Evolutionary conservation across 2,797 vertebrate genomes (phyloP).

Genomic region (Cryptoblepharus egeriae): DNA sequence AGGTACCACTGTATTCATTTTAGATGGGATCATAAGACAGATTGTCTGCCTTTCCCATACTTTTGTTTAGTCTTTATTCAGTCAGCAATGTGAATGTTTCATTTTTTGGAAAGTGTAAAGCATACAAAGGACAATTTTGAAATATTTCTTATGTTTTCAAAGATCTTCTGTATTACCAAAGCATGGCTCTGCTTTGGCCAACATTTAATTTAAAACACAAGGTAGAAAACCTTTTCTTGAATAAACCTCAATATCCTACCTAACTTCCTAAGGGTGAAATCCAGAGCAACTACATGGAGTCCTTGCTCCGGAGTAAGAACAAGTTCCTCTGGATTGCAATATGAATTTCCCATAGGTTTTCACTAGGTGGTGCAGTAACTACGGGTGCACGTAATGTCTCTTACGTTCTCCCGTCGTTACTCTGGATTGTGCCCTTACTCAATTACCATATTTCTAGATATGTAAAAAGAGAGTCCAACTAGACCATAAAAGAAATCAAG

Average conservation of each 20-base stretch:
- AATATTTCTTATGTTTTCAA: not conserved
- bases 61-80: conserved; percentile 20
- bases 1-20: too few species aligned
- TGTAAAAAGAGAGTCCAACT: not conserved
- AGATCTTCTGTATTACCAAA: not conserved
- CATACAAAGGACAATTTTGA: not conserved
- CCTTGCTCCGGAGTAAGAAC: too few species aligned
- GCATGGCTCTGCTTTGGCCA: not conserved
- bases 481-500: not conserved
- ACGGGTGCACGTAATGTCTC: too few species aligned
- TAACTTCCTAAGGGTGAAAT: too few species aligned
- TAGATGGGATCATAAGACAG: not conserved
- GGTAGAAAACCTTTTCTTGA: not conserved
- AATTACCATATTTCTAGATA: not conserved
- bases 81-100: not conserved
- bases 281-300: too few species aligned
- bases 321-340: too few species aligned
- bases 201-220: not conserved
- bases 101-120: conserved; percentile 8
- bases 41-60: not conserved
- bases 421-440: too few species aligned
- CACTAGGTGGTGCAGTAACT: too few species aligned
- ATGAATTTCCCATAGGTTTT: too few species aligned
- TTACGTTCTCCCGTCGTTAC: too few species aligned
- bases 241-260: not conserved